Evolutionary conservation across 2,888 invertebrate species (phyloP), one percentile per base, ranked within the genome.

Genomic region (Cepaea hortensis): DNA sequence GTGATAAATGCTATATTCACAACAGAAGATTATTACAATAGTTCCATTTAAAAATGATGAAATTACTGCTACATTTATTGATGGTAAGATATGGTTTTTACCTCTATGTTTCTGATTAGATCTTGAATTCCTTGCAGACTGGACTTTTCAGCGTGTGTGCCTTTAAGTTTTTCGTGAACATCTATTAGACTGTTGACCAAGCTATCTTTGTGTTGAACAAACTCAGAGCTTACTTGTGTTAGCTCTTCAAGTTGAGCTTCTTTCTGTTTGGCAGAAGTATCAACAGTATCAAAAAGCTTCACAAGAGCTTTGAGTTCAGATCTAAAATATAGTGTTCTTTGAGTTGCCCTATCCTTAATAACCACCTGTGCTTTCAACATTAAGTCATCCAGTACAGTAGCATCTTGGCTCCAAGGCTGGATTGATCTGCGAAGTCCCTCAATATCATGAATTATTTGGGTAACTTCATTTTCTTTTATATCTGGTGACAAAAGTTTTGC

Each of bases 401-500:
- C 91, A 68, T 92, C 87, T 35, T 91, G 84, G 55, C 88, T 89
- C 93, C 93, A 93, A 0, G 91, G 88, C 48, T 87, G 84, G 90
- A 93, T 89, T 50, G 89, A 91, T 48, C 89, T 91, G 55, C 96
- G 95, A 20, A 97, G 95, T 80, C 95, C 96, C 23, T 96, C 96
- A 5, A 97, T 95, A 94, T 97, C 97, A 84, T 95, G 95, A 50
- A 96, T 96, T 20, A 97, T 95, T 88, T 96, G 95, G 90, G 96
- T 96, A 23, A 89, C 89, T 90, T 97, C 97, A 84, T 96, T 96
- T 85, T 93, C 92, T 20, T 88, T 96, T 0, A 96, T 96, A 93
- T 97, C 97, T 15, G 96, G 96, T 55, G 96, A 96, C 87, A 97
- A 97, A 9, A 97, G 95, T 93, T 97, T 97, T 91, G 97, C 97